phyloP scores from a whole-genome alignment of 2,113 vertebrate species.

The Catagonus wagneri region DNA sequence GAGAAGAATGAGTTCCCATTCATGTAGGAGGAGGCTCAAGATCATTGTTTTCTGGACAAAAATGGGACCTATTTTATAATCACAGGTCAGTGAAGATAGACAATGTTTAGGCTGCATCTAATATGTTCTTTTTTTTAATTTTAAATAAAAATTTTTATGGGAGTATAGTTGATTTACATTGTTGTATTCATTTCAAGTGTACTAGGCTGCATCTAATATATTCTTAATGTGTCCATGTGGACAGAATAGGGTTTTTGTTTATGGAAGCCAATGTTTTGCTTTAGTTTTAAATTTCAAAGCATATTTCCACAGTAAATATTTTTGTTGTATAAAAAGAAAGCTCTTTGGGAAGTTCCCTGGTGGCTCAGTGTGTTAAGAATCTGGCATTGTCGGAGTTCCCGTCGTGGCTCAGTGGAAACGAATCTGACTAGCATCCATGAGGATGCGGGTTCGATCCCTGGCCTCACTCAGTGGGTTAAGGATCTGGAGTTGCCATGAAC shows the following conservation, averaged over 20 bases:
- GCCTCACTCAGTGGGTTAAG: too few relatives aligned
- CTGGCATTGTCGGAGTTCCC: too few relatives aligned
- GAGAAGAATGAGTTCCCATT: background rate
- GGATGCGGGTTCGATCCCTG: too few relatives aligned
- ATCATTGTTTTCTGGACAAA: background rate
- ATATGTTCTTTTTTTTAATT: background rate
- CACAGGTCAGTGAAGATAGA: background rate
- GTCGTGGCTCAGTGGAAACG: too few relatives aligned
- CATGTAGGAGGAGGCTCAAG: background rate
- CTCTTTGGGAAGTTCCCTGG: background rate
- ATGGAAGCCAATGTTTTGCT: background rate
- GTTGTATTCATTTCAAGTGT: too few relatives aligned
- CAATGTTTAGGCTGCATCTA: background rate
- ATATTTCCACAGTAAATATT: background rate
- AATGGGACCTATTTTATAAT: background rate
- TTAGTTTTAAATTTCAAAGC: conserved; percentile 14
- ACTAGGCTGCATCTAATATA: background rate
- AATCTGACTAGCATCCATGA: too few relatives aligned
- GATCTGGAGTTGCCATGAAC: too few relatives aligned
- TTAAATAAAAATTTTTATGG: too few relatives aligned
- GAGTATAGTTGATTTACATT: too few relatives aligned
- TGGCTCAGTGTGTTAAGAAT: background rate
- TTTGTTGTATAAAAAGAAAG: background rate
- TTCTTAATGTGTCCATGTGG: background rate
- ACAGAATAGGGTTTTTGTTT: background rate